These are phyloP conservation scores for Agapornis roseicollis DNA, from an alignment of 2,113 vertebrate genomes.

Conservation along the genomic window DNA sequence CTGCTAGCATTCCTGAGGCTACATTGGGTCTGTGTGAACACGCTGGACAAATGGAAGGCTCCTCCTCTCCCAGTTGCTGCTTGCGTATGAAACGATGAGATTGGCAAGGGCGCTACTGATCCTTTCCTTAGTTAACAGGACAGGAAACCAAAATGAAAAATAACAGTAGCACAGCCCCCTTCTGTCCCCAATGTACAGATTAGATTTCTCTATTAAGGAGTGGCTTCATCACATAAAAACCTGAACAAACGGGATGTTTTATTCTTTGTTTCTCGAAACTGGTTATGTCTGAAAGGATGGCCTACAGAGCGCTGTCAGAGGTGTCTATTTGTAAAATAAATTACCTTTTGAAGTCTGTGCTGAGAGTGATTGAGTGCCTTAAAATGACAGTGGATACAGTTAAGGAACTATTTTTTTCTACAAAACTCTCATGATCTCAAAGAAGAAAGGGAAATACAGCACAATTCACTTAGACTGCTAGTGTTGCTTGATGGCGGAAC, in stretches of 20 bases:
- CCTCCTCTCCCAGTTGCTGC: not conserved
- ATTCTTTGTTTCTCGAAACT: not conserved
- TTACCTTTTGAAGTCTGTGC: conserved; percentile 13
- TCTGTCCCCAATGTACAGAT: not conserved
- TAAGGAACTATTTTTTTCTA: conserved; percentile 31
- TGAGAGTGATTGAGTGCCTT: conserved; percentile 35
- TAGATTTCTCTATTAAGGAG: not conserved
- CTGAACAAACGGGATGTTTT: not conserved
- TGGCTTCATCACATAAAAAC: not conserved
- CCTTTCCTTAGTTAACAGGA: not conserved
- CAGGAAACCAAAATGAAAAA: not conserved
- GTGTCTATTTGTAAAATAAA: conserved; percentile 51
- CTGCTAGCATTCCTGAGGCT: not conserved
- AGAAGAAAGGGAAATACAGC: not conserved
- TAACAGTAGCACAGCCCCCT: not conserved
- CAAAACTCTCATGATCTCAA: not conserved
- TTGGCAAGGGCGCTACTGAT: fast-evolving
- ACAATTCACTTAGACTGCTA: not conserved
- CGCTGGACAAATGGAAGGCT: not conserved
- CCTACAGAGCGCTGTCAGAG: conserved; percentile 14
- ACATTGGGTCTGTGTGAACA: fast-evolving
- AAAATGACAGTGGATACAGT: conserved; percentile 38
- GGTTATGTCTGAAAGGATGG: not conserved
- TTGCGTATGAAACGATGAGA: fast-evolving
- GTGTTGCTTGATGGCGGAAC: not conserved